Conservation (phyloP, 2,113 vertebrate species). For the Dendrocopos noguchii region DNA sequence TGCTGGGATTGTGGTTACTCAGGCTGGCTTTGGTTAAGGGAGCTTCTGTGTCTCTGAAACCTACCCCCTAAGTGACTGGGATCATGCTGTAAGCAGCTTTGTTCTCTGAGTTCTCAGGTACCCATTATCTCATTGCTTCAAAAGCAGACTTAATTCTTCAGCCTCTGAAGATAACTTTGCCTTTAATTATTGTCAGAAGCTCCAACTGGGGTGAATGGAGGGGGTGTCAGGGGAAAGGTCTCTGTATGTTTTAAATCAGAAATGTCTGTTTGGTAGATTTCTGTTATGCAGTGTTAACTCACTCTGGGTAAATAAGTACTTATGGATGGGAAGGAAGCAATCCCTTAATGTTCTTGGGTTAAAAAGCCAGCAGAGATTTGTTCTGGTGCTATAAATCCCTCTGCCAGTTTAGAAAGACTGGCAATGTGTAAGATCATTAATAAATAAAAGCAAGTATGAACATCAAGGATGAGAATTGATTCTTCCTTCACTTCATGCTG, state of each 20-base stretch:
- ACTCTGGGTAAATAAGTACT: background rate
- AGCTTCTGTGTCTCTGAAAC: background rate
- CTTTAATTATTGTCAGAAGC: conserved; percentile 35
- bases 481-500: background rate
- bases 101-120: background rate
- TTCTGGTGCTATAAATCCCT: conserved; percentile 24
- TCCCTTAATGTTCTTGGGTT: background rate
- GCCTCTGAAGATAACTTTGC: conserved; percentile 21
- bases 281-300: background rate
- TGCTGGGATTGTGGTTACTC: conserved; percentile 38
- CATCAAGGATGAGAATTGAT: conserved; percentile 19
- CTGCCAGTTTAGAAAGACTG: background rate
- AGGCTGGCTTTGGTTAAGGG: conserved; percentile 39
- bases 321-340: background rate
- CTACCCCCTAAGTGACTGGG: conserved; percentile 8
- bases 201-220: background rate
- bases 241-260: background rate
- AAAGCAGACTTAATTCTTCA: conserved; percentile 46
- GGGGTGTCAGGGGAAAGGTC: background rate
- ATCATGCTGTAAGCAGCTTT: conserved; percentile 34
- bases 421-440: conserved; percentile 8
- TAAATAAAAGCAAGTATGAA: conserved; percentile 47
- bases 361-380: conserved; percentile 11
- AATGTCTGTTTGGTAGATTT: background rate
- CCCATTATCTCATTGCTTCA: conserved; percentile 31